A percentile compares a stretch with the other conserved stretches of the same genome.
These are phyloP conservation scores for Chloromyia formosa DNA, from an alignment of 2,888 invertebrate species.

Conservation along the genomic window DNA sequence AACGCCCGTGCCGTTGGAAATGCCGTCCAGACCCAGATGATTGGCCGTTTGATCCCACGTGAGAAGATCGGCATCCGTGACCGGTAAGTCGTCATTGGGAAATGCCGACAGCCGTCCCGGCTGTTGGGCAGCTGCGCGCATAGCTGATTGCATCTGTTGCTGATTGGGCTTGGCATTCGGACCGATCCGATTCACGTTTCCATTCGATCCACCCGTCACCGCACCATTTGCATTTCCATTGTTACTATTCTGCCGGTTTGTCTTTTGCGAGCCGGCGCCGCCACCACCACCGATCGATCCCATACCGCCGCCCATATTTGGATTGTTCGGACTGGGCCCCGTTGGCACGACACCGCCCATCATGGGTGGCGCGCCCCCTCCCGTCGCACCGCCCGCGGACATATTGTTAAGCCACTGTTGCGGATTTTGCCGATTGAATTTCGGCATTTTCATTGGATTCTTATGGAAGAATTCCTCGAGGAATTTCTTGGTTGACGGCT, in stretches of 20 bases:
- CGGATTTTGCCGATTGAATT: slow-evolving; percentile 60
- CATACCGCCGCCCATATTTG: neutral
- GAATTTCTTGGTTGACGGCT: slow-evolving; percentile 94
- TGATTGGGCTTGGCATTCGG: slow-evolving; percentile 43
- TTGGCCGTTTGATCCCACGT: slow-evolving; percentile 65
- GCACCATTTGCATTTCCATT: slow-evolving; percentile 28
- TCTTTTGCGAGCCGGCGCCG: neutral
- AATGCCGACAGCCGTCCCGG: slow-evolving; percentile 56
- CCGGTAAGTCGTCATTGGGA: slow-evolving; percentile 63
- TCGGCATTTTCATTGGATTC: slow-evolving; percentile 88
- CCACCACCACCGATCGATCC: neutral
- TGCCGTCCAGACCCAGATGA: slow-evolving; percentile 54
- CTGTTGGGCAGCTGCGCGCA: neutral
- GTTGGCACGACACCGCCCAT: slow-evolving; percentile 50
- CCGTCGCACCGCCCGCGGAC: neutral
- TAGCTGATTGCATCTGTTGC: slow-evolving; percentile 13
- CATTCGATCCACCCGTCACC: slow-evolving; percentile 2
- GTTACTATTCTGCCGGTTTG: slow-evolving; percentile 44
- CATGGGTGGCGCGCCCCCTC: slow-evolving; percentile 63
- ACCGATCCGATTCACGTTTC: slow-evolving; percentile 45
- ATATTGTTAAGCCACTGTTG: slow-evolving; percentile 80
- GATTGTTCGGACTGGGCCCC: neutral
- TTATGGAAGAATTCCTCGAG: slow-evolving; percentile 80
- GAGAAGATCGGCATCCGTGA: slow-evolving; percentile 62
- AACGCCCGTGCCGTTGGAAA: slow-evolving; percentile 49